A percentile compares a stretch with the other conserved stretches of the same genome.
These are phyloP conservation scores for Eueremaeus valkanovi DNA, from an alignment of 2,888 invertebrate genomes.

Conservation along the genomic window DNA sequence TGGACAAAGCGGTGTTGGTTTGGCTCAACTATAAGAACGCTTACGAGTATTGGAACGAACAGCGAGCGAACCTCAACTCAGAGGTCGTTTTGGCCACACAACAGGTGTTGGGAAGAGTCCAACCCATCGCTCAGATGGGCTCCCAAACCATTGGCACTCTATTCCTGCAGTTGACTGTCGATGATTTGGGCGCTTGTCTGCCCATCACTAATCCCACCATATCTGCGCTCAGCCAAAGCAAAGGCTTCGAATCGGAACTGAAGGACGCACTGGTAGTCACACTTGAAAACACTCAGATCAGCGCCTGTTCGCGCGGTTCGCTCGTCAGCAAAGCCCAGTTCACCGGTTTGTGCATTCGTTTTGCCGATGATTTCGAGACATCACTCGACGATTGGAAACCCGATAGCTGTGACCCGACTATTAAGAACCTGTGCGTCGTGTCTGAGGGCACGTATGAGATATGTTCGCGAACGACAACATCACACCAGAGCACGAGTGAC, in stretches of 20 bases:
- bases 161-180: constrained; percentile 88
- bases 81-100: constrained; percentile 65
- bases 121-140: constrained; percentile 66
- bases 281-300: constrained; percentile 90
- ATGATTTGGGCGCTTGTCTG: constrained; percentile 93
- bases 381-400: constrained; percentile 97
- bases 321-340: constrained; percentile 79
- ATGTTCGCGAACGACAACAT: constrained; percentile 85
- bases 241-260: constrained; percentile 63
- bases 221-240: constrained; percentile 41
- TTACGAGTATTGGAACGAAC: constrained; percentile 98
- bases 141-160: constrained; percentile 80
- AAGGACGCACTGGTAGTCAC: constrained; percentile 92
- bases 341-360: constrained; percentile 73
- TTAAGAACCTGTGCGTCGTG: constrained; percentile 92
- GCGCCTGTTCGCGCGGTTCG: constrained; percentile 91
- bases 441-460: constrained; percentile 98
- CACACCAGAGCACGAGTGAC: constrained; percentile 56
- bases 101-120: constrained; percentile 62
- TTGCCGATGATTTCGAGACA: constrained; percentile 95
- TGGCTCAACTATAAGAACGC: constrained; percentile 99
- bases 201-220: constrained; percentile 55
- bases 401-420: constrained; percentile 68
- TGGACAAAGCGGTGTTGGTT: constrained; percentile 95
- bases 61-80: constrained; percentile 81